Evolutionary conservation across 2,113 vertebrate genomes (phyloP).

Genomic region (Cyanoliseus patagonus): DNA sequence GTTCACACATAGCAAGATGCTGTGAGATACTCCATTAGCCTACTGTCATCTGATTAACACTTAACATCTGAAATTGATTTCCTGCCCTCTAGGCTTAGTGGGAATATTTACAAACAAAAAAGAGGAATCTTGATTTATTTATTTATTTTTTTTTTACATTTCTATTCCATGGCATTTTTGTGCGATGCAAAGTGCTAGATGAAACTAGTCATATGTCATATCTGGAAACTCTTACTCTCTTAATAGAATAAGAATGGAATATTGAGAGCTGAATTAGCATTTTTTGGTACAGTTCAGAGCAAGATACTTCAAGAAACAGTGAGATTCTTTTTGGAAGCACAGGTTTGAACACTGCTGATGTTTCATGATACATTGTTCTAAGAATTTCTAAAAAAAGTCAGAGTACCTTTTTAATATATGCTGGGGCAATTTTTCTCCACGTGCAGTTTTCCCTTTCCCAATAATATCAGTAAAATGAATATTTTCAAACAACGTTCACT

Average conservation of each 20-base stretch:
- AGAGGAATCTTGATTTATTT: neutral
- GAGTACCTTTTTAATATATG: neutral
- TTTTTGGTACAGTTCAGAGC: neutral
- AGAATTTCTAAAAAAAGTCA: neutral
- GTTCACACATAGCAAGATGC: neutral
- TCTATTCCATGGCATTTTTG: neutral
- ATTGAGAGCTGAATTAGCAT: neutral
- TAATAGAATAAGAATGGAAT: neutral
- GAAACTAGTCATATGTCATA: neutral
- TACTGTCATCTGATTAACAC: neutral
- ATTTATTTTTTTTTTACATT: neutral
- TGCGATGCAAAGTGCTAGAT: neutral
- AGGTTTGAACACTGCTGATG: neutral
- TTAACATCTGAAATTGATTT: neutral
- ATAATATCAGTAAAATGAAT: neutral
- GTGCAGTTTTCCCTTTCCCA: neutral
- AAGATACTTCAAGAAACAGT: neutral
- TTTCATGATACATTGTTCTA: neutral
- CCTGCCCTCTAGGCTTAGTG: accelerated
- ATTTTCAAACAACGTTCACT: neutral
- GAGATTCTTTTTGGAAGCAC: neutral
- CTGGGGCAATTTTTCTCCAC: neutral
- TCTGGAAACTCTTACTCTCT: neutral
- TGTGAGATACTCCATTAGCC: neutral
- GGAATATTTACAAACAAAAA: neutral